A percentile compares a stretch with the other conserved stretches of the same genome.
Conservation (phyloP, 2,888 invertebrate species). For the Ryuthela nishihirai region DNA sequence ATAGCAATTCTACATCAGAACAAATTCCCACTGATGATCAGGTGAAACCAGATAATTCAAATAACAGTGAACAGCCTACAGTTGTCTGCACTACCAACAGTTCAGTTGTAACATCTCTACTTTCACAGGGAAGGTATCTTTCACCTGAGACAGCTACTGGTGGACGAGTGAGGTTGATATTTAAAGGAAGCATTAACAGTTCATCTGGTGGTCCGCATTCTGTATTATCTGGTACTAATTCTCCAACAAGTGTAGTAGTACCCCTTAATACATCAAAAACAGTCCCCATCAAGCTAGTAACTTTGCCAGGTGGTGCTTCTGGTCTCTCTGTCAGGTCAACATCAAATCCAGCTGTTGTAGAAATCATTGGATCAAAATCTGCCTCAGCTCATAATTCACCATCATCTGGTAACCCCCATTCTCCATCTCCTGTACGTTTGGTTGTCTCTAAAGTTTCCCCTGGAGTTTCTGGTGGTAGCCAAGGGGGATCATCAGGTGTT, state of each 20-base stretch:
- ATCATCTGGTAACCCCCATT: conserved; percentile 17
- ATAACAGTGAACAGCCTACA: conserved; percentile 13
- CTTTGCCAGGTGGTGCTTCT: conserved; percentile 45
- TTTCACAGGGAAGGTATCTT: conserved; percentile 28
- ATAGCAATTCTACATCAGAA: too few relatives aligned
- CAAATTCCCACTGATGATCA: too few relatives aligned
- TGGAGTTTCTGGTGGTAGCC: conserved; percentile 34
- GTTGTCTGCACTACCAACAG: conserved; percentile 12
- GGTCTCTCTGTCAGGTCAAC: conserved; percentile 35
- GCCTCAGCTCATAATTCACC: conserved; percentile 21
- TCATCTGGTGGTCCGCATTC: conserved; percentile 12
- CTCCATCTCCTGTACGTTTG: conserved; percentile 45
- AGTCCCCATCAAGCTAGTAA: conserved; percentile 49
- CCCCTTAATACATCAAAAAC: conserved; percentile 44
- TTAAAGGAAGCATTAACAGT: conserved; percentile 13
- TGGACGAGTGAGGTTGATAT: conserved; percentile 33
- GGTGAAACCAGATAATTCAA: too few relatives aligned
- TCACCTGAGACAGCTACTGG: conserved; percentile 23
- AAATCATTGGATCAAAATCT: conserved; percentile 34
- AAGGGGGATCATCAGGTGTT: conserved; percentile 12
- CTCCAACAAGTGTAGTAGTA: conserved; percentile 28
- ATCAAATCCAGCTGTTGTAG: conserved; percentile 33
- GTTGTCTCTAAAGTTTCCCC: conserved; percentile 45
- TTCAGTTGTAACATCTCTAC: conserved; percentile 29
- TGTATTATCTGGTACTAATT: conserved; percentile 18